Base-by-base conservation (phyloP, 2,888 invertebrate genomes). In the Leucophenga maculata region DNA sequence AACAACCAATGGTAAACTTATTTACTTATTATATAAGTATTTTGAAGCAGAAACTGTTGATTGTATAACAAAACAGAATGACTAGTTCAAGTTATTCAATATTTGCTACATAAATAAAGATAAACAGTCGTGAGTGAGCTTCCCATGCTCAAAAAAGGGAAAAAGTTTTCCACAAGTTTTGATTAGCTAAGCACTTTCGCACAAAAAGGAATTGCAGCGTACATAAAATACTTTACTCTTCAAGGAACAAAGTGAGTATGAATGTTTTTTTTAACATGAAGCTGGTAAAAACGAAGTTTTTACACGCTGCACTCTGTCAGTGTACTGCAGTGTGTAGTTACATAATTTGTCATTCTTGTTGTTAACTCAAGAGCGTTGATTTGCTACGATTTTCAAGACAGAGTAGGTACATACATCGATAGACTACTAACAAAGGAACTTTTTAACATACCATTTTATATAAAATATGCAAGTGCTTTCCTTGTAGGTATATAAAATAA, bases 91-190 rank as follows among this genome's bases (percentile, higher is more conserved):
- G 32, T 39, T 9, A 11, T 39, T 39, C 18, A 54, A 54, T 3
- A 18, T 54, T 54, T 52, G 39, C 39, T 11, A 39, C 11, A 20
- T 11, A 54, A 22, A 54, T 22, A 54, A 54, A 54, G 22, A 54
- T 18, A 11, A 22, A 18, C 11, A 20, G 54, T 6, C 20, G 54
- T 20, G 22, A 13, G 54, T 3, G 18, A 54, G 18, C n/a, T 54
- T 54, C n/a, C 18, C 16, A 11, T 8, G 54, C 6, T 18, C 54
- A 20, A 39, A 39, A 8, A 39, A 39, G 16, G 13, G 26, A 59
- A 32, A 32, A 59, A 59, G 32, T 59, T 59, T 13, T 16, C 16
- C 59, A 26, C 59, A 59, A 59, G n/a, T 59, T 59, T 59, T 32
- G 59, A 59, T 31, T 59, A 32, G 13, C 59, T n/a, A 32, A 59